Evolutionary conservation across 2,888 invertebrate species (phyloP), one percentile per base, ranked within the genome.

Genomic region (Cremastinae sp.): DNA sequence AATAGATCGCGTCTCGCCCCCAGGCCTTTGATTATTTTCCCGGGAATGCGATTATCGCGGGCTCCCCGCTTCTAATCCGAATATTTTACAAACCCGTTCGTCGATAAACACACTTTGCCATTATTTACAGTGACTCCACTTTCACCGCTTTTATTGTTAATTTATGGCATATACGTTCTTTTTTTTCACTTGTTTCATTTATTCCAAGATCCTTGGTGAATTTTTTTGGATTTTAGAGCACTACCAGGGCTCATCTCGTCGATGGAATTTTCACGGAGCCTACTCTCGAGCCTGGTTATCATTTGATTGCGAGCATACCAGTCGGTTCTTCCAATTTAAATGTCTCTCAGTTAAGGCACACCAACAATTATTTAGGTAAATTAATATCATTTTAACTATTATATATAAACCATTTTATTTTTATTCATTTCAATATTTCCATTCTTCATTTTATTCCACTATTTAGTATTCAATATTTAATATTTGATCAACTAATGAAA

Each of bases 261-360:
- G 95, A 96, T 10, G 97, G 96, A 0, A 93, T 97, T 78, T 97
- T 96, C 90, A 95, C 96, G 0, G 92, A 95, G 51, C 94, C 95
- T 62, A 94, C 95, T 62, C 91, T 97, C 79, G 94, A 95, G 0
- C 93, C 94, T 51, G 97, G 96, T 74, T 97, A 97, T 90, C 95
- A 96, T 64, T 92, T 95, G 83, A 94, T 97, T 68, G 94, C 96
- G 8, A 94, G 94, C 18, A 94, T 97, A 68, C 97, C 97, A 0
- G 92, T 93, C 64, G 97, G 97, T 10, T 96, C 97, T 61, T 96
- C 96, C 86, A 94, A 95, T 85, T 93, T 97, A 83, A 95, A 96
- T 85, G 93, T 97, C 85, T 95, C 96, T 20, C 96, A 97, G 89
- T 91, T 96, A 75, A 93, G 94, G 75, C 93, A 95, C 84, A 96